Conservation (phyloP, 92 coral and sea anemone species). For the Anthopleura xanthogrammica region DNA sequence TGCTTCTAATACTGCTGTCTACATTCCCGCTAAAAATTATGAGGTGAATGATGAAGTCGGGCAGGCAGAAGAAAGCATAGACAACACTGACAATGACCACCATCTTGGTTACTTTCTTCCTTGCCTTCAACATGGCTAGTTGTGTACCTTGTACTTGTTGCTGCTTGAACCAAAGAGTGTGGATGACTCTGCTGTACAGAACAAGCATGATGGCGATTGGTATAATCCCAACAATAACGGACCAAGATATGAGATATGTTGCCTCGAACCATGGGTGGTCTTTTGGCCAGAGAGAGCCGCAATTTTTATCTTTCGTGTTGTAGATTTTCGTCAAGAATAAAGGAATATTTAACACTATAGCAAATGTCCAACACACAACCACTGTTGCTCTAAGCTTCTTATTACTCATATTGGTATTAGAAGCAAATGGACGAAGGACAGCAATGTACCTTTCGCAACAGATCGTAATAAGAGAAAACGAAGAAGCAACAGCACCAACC, state of each 20-base stretch:
- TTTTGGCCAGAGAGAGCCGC: constrained; percentile 42
- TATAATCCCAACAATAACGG: constrained; percentile 25
- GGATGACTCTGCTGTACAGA: constrained; percentile 15
- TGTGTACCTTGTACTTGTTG: constrained; percentile 37
- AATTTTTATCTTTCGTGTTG: constrained; percentile 21
- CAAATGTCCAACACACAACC: constrained; percentile 28
- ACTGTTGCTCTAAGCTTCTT: constrained; percentile 30
- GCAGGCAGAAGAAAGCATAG: constrained; percentile 56
- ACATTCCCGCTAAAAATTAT: constrained; percentile 48
- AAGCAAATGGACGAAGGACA: constrained; percentile 44
- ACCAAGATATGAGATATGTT: constrained; percentile 42
- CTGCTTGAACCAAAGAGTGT: constrained; percentile 24
- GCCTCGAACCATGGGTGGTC: constrained; percentile 1
- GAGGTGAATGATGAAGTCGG: constrained; percentile 57
- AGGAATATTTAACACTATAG: constrained; percentile 29
- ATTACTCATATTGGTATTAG: constrained; percentile 22
- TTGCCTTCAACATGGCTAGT: constrained; percentile 38
- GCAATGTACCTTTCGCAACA: constrained; percentile 49
- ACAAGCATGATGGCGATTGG: constrained; percentile 13
- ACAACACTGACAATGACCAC: constrained; percentile 53
- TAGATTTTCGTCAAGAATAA: constrained; percentile 35
- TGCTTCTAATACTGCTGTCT: constrained; percentile 37
- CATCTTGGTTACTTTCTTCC: constrained; percentile 69
- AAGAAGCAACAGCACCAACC: constrained; percentile 48
- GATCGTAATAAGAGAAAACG: constrained; percentile 36